Base-by-base conservation (phyloP, 2,888 invertebrate species). In the Perithous albicinctus region DNA sequence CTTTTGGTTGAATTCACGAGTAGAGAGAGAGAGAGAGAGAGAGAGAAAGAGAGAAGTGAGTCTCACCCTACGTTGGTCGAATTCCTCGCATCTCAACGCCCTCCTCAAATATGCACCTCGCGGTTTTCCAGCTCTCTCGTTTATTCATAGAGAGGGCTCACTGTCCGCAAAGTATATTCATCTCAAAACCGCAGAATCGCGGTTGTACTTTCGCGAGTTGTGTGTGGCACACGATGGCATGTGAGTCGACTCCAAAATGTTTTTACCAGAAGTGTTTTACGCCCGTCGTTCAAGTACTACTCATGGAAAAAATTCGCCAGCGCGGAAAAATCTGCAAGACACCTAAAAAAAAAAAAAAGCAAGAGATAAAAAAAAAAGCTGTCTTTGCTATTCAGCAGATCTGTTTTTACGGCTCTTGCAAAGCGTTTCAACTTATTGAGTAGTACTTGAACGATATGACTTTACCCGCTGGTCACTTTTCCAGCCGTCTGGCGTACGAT, bases 101-200 rank as follows among this genome's bases (percentile, higher is more conserved):
- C 82, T 78, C 70, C 82, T 82, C 82, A 82, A 82, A 82, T 82
- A 82, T 82, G 82, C 82, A 82, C 78, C 82, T 82, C 82, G 82
- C 54, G 78, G 82, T 82, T 78, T 78, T n/a, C 72, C 70, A 75
- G 67, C 82, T 81, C 81, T 74, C 78, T 82, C 82, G 66, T 78
- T 82, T 75, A 76, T 82, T 75, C 82, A 78, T 75, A 67, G 78
- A 43, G 54, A 48, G n/a, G n/a, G 51, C 46, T 20, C 41, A 35
- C 59, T 72, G 75, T 63, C 82, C 82, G 78, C 82, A 78, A 82
- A 82, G 82, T 82, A 82, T 82, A 82, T 78, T 67, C 82, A 78
- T 59, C 74, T 70, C 61, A 46, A 72, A 72, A 72, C 82, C 82
- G 66, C 82, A 72, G 51, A 78, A 82, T 82, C 78, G 78, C 72